Percentiles rank a stretch among this genome's conserved stretches.
Evolutionary conservation across 2,888 invertebrate species (phyloP).

Genomic region (Tetragonula carbonaria): DNA sequence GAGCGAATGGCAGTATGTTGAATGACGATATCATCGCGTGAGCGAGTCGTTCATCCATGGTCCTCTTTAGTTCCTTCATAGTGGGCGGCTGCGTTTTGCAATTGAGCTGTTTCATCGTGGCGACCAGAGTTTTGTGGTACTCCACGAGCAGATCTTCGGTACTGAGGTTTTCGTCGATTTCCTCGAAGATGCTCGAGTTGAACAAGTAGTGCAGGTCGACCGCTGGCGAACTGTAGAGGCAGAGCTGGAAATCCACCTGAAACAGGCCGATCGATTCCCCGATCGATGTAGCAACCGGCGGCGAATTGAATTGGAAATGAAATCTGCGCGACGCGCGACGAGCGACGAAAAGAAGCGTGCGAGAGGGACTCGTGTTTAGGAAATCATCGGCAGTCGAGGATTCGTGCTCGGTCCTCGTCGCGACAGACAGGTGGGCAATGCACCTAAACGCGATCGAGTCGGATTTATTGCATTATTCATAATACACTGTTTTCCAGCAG

Average conservation of each 20-base stretch:
- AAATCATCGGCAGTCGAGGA: constrained; percentile 69
- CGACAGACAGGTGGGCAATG: constrained; percentile 50
- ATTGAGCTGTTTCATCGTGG: constrained; percentile 72
- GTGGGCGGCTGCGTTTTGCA: constrained; percentile 75
- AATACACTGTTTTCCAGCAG: constrained; percentile 61
- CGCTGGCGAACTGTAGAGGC: constrained; percentile 82
- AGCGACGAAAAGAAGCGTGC: constrained; percentile 50
- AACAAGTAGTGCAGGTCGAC: constrained; percentile 84
- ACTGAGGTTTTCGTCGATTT: constrained; percentile 60
- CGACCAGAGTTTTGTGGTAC: constrained; percentile 68
- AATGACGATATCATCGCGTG: constrained; percentile 72
- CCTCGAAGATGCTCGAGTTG: constrained; percentile 79
- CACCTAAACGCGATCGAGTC: constrained; percentile 69
- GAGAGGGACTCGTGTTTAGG: constrained; percentile 72
- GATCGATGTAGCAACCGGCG: constrained; percentile 35
- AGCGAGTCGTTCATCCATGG: constrained; percentile 61
- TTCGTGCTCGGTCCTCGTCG: constrained; percentile 9
- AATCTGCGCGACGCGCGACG: constrained; percentile 49
- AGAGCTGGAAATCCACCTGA: constrained; percentile 85
- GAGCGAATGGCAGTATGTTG: constrained; percentile 72
- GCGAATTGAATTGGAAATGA: constrained; percentile 76
- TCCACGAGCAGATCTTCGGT: constrained; percentile 70
- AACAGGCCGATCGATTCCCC: constrained; percentile 60
- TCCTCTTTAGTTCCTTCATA: constrained; percentile 63
- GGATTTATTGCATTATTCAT: constrained; percentile 78